Conservation (phyloP, 2,797 vertebrate species). For the Muscicapa comitata region DNA sequence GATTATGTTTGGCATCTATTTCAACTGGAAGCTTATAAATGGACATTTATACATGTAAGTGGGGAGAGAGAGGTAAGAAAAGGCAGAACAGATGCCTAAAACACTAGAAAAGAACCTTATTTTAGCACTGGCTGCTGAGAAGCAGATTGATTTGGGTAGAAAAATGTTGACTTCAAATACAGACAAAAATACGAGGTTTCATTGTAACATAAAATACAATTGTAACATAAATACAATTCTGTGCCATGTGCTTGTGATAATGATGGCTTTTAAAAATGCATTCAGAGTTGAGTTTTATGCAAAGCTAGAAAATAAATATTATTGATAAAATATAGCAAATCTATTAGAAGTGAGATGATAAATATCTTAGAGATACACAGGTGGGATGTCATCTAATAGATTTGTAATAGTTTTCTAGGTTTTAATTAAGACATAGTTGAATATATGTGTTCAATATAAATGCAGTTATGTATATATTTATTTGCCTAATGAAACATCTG, state of each 20-base stretch:
- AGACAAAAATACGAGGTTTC: neutral
- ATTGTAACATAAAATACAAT: neutral
- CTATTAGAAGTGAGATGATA: neutral
- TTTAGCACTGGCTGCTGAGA: neutral
- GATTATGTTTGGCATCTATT: conserved; percentile 55
- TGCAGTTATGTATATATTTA: neutral
- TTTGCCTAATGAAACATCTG: neutral
- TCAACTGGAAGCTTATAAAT: conserved; percentile 37
- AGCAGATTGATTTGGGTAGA: neutral
- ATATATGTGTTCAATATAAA: neutral
- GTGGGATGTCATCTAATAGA: neutral
- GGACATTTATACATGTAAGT: neutral
- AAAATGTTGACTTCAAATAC: neutral
- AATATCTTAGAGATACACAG: neutral
- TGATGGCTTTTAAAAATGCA: neutral
- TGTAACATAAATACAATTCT: neutral
- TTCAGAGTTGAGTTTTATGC: neutral
- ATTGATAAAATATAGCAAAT: neutral
- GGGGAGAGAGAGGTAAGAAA: neutral
- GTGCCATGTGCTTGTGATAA: neutral
- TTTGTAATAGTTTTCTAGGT: neutral
- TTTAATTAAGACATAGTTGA: neutral
- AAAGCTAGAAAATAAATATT: neutral
- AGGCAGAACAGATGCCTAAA: conserved; percentile 7
- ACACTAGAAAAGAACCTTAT: neutral